Evolutionary conservation across 2,888 invertebrate genomes (phyloP), one percentile per base, ranked within the genome.

Genomic region (Oxycera nigricornis): DNA sequence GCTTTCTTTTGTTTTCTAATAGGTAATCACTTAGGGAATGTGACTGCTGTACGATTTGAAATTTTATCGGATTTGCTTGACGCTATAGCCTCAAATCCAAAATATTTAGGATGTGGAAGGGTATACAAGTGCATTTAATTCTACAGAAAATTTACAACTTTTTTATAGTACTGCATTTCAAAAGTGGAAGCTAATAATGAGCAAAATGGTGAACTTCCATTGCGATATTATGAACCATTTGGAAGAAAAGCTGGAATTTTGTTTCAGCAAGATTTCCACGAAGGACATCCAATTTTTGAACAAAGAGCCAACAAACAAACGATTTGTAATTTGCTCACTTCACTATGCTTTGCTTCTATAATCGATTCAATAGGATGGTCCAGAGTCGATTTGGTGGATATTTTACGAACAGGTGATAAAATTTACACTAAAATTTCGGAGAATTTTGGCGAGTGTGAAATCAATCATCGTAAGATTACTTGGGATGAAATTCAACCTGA

Each of bases 201-300:
- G 1, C 65, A 73, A 1, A 77, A 83, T 0, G 80, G 82, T 1
- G 82, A 81, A 72, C 87, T 87, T 0, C 85, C 87, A 0, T 74
- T 87, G 3, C 81, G 85, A 50, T 80, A 84, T 74, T 89, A 85
- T 79, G 80, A 77, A 1, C 82, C 80, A 22, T 73, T 87, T 2
- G 81, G 82, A 4, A 83, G 84, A 0, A 81, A 80, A 30, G 81
- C 83, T 0, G 88, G 86, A 1, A 86, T 87, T 4, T 75, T 87
- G 39, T 75, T 83, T 6, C 80, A 84, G 1, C 73, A 77, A 11
- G 62, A 75, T 35, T 77, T 75, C 2, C 79, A 80, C 57, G 80
- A 80, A 72, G 80, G 79, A 1, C 77, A 77, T 72, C 57, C 73
- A 14, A 35, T 76, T 2, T 79, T 77, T 50, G 77, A 76, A 11